phyloP scores from a whole-genome alignment of 2,888 invertebrate genomes.

The Opisthograptis luteolata region DNA sequence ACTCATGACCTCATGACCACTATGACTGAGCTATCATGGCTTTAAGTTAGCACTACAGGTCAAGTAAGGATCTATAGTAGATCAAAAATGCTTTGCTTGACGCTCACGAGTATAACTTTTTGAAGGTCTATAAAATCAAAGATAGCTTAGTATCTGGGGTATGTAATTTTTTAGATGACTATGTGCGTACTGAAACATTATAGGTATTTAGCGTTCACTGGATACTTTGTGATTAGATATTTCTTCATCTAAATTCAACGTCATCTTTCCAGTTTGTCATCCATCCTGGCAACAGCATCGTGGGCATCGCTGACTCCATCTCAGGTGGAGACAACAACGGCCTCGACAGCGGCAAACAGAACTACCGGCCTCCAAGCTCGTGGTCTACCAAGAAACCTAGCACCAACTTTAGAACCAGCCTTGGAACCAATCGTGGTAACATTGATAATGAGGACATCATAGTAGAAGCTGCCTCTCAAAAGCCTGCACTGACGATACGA shows the following conservation, averaged over 20 bases:
- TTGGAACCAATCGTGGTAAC: constrained; percentile 2
- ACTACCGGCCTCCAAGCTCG: constrained; percentile 79
- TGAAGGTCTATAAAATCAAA: no score
- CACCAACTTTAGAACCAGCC: constrained; percentile 6
- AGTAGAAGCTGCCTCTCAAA: constrained; percentile 57
- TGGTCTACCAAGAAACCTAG: constrained; percentile 77
- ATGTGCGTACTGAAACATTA: no score
- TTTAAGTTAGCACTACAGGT: no score
- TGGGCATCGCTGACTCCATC: constrained; percentile 72
- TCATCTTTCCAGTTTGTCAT: constrained; percentile 63
- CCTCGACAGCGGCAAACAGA: constrained; percentile 71
- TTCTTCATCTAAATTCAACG: no score
- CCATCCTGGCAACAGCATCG: constrained; percentile 71
- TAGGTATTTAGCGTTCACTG: no score
- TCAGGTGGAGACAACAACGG: constrained; percentile 66
- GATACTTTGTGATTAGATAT: constrained; percentile 2
- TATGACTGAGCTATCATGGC: no score
- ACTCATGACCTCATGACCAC: no score
- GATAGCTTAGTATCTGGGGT: no score
- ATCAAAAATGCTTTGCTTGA: no score
- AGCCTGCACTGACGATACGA: constrained; percentile 54
- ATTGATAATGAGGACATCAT: constrained; percentile 42
- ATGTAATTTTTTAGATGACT: no score
- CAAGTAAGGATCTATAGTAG: no score
- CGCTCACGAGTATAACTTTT: no score